These are phyloP conservation scores for Stylophora pistillata DNA, from an alignment of 64 coral and sea anemone genomes.

Conservation along the genomic window DNA sequence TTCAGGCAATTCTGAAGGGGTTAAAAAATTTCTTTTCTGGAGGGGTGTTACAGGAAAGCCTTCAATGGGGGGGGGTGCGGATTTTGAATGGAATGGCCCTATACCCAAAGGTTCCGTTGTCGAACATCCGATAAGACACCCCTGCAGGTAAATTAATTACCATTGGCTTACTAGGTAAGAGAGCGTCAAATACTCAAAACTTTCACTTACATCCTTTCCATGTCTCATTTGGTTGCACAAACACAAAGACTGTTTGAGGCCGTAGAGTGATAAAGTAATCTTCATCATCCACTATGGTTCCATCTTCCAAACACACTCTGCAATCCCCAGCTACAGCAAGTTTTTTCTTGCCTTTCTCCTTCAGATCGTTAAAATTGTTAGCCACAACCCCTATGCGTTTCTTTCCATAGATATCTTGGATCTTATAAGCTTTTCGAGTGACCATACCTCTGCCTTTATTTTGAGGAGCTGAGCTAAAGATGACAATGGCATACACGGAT, in stretches of 20 bases:
- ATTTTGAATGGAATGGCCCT: too few relatives aligned
- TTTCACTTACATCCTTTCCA: slow-evolving; percentile 74
- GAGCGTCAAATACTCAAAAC: not conserved
- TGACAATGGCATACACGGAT: not conserved
- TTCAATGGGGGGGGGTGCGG: too few relatives aligned
- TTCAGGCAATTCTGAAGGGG: too few relatives aligned
- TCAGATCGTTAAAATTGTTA: slow-evolving; percentile 50
- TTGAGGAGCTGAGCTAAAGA: not conserved
- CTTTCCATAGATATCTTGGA: slow-evolving; percentile 78
- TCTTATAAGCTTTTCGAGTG: slow-evolving; percentile 73
- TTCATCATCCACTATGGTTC: slow-evolving; percentile 68
- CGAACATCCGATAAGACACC: not conserved
- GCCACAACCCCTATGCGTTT: slow-evolving; percentile 78
- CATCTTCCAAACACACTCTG: slow-evolving; percentile 76
- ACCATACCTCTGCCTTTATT: slow-evolving; percentile 1
- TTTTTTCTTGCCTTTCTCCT: slow-evolving; percentile 47
- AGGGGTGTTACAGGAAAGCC: too few relatives aligned
- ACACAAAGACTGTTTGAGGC: slow-evolving; percentile 73
- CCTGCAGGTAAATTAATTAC: too few relatives aligned
- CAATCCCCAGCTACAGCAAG: slow-evolving; percentile 45
- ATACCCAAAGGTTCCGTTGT: too few relatives aligned
- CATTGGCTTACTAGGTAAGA: not conserved
- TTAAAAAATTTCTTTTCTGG: too few relatives aligned
- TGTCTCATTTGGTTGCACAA: slow-evolving; percentile 70
- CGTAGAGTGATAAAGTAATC: slow-evolving; percentile 72